phyloP scores from a whole-genome alignment of 2,113 vertebrate genomes.

The Gulo gulo region DNA sequence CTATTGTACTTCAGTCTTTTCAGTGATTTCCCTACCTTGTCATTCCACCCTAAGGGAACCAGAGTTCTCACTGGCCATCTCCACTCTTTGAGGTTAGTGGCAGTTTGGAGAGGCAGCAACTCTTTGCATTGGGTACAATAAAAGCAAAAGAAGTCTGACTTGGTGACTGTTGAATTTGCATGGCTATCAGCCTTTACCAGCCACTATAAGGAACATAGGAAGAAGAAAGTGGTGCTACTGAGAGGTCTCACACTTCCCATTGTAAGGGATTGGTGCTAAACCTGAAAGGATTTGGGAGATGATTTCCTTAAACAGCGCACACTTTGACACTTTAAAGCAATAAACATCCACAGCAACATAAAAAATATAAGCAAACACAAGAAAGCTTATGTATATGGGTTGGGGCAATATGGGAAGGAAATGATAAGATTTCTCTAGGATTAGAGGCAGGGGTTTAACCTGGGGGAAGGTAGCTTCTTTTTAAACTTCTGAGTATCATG shows the following conservation, averaged over 20 bases:
- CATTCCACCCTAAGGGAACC: not conserved
- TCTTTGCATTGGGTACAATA: not conserved
- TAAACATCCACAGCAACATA: not conserved
- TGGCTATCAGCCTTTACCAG: not conserved
- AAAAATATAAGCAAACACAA: not conserved
- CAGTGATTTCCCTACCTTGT: not conserved
- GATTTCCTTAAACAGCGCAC: not conserved
- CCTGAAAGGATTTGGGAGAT: not conserved
- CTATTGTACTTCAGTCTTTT: not conserved
- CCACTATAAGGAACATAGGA: not conserved
- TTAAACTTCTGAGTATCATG: constrained; percentile 11
- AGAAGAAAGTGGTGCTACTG: not conserved
- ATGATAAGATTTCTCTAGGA: not conserved
- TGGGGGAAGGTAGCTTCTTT: not conserved
- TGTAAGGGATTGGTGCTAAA: not conserved
- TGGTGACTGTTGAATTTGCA: not conserved
- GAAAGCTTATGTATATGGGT: not conserved
- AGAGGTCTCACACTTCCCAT: not conserved
- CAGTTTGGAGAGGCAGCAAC: constrained; percentile 13
- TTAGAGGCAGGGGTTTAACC: not conserved
- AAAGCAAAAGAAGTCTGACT: not conserved
- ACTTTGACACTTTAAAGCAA: not conserved
- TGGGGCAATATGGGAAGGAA: not conserved
- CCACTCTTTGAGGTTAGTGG: not conserved
- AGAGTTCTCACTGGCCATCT: not conserved